These are phyloP conservation scores for Aegotheles bennettii DNA, from an alignment of 2,113 vertebrate species.

Conservation along the genomic window DNA sequence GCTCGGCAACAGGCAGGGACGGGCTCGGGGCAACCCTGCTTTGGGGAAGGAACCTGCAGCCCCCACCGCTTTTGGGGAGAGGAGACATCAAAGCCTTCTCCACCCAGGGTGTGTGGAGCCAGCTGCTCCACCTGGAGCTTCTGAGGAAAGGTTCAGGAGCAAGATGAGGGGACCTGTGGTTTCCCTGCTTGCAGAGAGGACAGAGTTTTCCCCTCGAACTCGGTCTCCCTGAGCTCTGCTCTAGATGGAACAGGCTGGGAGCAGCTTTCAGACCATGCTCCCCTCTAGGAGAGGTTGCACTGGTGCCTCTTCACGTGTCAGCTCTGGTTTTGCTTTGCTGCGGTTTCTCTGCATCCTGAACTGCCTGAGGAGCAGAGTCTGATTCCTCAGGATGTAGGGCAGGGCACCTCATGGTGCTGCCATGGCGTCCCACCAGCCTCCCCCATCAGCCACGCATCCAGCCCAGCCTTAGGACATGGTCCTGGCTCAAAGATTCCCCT, in stretches of 20 bases:
- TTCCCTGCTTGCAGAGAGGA: neutral
- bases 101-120: neutral
- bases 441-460: neutral
- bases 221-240: neutral
- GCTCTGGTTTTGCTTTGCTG: neutral
- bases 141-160: neutral
- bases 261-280: neutral
- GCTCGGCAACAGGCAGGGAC: accelerated
- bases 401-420: neutral
- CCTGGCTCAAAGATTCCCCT: neutral
- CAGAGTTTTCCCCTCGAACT: accelerated
- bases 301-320: neutral
- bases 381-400: neutral
- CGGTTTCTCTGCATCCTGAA: neutral
- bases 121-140: neutral
- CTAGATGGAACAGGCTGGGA: neutral
- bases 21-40: neutral
- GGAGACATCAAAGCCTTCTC: neutral
- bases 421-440: neutral
- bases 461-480: accelerated
- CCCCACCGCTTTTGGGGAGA: neutral
- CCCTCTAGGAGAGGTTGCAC: neutral
- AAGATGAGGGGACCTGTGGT: accelerated
- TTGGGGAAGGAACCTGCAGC: neutral
- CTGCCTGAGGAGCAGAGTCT: neutral